Base-by-base conservation (phyloP, 1,140 invertebrate genomes). In the Monomorium pharaonis region DNA sequence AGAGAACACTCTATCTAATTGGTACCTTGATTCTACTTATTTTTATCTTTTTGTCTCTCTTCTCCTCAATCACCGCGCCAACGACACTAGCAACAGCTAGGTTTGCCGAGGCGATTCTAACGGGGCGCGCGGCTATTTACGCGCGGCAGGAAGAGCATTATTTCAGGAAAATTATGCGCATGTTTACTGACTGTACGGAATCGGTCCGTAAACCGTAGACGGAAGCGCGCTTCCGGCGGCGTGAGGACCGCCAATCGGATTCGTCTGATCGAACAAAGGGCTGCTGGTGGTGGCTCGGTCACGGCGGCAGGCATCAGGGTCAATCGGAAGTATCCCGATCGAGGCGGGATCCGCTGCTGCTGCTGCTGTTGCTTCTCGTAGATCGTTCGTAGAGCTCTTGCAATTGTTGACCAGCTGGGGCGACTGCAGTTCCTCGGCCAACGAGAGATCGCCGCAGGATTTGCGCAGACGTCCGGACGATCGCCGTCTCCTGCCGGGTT, bases 171-270 rank as follows among this genome's bases (percentile, higher is more conserved):
- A 80, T 87, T 86, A 88, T 88, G 86, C 33, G 88, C 76, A 77
- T 84, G 85, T 87, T 90, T 93, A 96, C 96, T 95, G 94, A 96
- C 96, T 96, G 94, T 96, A 96, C 87, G 96, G 96, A 76, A 96
- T 94, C 65, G 96, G 96, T 85, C 96, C 96, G 92, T 96, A 96
- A 83, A 96, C 92, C 85, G 95, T 83, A 83, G 78, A 94, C 58
- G 96, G 94, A 91, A 96, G 94, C 91, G 95, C 95, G 72, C 93
- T 95, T 90, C 95, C 94, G 92, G 92, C 62, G 18, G 92, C 56
- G n/a, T 86, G 70, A 24, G 60, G 72, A 84, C 74, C 87, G 65
- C 77, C 88, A 74, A 88, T 91, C 80, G 88, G 84, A 88, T 90
- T 93, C 90, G 87, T 88, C 65, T 83, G 84, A 88, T 92, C 89